Percentiles rank a stretch among this genome's conserved stretches.
Evolutionary conservation across 2,113 vertebrate genomes (phyloP).

Genomic region (Cryptotis parvus): DNA sequence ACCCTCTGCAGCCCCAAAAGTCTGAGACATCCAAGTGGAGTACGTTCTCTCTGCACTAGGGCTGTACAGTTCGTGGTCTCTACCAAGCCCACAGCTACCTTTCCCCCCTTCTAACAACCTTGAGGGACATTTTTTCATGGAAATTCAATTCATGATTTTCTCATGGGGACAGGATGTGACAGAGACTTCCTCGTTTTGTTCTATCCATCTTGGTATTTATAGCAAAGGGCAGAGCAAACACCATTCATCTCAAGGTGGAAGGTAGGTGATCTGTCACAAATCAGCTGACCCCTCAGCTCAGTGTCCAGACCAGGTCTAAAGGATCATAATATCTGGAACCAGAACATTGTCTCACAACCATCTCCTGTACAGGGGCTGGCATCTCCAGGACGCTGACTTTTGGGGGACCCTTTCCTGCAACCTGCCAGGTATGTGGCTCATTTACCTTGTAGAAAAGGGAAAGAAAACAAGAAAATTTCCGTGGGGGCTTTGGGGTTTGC

Average conservation of each 20-base stretch:
- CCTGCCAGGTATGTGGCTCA: conserved; percentile 62
- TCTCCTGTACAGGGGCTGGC: background rate
- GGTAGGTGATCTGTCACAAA: background rate
- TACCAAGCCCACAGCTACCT: conserved; percentile 44
- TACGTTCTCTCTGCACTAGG: background rate
- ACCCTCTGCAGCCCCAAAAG: background rate
- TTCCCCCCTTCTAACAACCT: conserved; percentile 60
- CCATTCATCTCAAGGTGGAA: conserved; percentile 5
- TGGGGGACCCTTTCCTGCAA: background rate
- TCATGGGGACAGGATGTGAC: conserved; percentile 70
- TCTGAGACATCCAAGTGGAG: background rate
- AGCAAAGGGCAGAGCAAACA: conserved; percentile 52
- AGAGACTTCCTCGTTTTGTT: conserved; percentile 80
- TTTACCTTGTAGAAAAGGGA: conserved; percentile 36
- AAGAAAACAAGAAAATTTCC: background rate
- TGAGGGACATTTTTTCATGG: conserved; percentile 29
- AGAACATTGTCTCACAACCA: background rate
- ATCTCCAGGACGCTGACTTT: background rate
- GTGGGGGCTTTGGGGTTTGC: background rate
- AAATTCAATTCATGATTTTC: conserved; percentile 38
- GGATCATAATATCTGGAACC: background rate
- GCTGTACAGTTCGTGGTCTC: background rate
- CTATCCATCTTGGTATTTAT: conserved; percentile 56
- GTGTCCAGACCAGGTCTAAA: background rate
- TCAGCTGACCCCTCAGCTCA: background rate